phyloP scores from a whole-genome alignment of 2,797 vertebrate species.

The Agapornis canus region DNA sequence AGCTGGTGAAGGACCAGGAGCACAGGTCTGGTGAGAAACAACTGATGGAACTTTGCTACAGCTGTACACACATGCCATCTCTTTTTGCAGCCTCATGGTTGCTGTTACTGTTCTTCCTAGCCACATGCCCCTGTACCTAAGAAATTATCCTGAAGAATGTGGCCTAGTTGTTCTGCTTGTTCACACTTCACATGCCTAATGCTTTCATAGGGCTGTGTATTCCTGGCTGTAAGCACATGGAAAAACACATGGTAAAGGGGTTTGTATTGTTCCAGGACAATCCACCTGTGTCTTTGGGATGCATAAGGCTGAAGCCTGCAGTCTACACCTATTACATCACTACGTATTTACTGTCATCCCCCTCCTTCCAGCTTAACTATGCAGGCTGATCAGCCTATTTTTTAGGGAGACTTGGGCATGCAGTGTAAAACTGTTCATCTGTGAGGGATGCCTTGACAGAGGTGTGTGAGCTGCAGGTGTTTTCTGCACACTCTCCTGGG shows the following conservation, averaged over 20 bases:
- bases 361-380: not conserved
- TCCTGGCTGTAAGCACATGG: rapidly evolving
- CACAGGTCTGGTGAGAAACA: not conserved
- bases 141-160: not conserved
- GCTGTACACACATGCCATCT: rapidly evolving
- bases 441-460: not conserved
- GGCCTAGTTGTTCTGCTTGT: not conserved
- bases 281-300: not conserved
- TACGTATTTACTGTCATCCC: not conserved
- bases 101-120: not conserved
- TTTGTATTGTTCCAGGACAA: not conserved
- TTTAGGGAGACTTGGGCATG: not conserved
- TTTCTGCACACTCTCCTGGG: not conserved
- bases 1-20: not conserved
- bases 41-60: not conserved
- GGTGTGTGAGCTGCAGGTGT: not conserved
- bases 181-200: not conserved
- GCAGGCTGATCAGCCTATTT: not conserved
- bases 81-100: not conserved
- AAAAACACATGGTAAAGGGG: not conserved
- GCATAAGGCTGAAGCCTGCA: not conserved
- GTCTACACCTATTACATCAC: not conserved
- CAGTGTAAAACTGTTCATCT: not conserved
- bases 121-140: not conserved
- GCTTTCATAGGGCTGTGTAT: not conserved